Conservation (phyloP, 2,113 vertebrate species). For the Platycercus adscitus region DNA sequence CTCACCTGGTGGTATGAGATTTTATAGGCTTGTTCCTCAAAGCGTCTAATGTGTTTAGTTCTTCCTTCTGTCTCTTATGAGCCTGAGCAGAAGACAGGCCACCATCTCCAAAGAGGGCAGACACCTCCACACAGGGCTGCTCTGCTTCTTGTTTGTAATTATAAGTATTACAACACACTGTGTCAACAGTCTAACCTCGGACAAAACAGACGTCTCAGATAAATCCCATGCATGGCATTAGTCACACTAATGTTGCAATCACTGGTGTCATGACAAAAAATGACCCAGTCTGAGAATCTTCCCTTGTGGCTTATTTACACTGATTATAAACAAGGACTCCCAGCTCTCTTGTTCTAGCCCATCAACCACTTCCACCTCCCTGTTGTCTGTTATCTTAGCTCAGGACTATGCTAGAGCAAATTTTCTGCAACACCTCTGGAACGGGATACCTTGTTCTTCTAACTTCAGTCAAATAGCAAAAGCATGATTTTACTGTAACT, state of each 20-base stretch:
- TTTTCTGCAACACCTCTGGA: background rate
- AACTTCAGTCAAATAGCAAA: background rate
- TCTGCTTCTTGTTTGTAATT: background rate
- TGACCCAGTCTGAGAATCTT: background rate
- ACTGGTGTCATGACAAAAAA: constrained; percentile 31
- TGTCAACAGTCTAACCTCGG: background rate
- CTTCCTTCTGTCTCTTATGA: background rate
- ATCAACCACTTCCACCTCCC: background rate
- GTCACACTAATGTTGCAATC: constrained; percentile 8
- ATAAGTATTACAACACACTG: constrained; percentile 18
- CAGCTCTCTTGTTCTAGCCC: background rate
- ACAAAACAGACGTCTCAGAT: background rate
- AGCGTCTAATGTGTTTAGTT: background rate
- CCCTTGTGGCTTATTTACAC: background rate
- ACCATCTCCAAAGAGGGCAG: background rate
- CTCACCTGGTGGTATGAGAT: background rate
- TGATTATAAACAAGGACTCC: background rate
- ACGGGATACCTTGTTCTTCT: background rate
- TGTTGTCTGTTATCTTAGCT: background rate
- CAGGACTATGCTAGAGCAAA: background rate
- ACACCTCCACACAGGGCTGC: background rate
- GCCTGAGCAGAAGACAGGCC: background rate
- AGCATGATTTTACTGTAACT: background rate
- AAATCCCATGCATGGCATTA: constrained; percentile 3
- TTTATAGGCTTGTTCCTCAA: background rate